Conservation (phyloP, 2,888 invertebrate genomes). For the Heliothis peltigera region DNA sequence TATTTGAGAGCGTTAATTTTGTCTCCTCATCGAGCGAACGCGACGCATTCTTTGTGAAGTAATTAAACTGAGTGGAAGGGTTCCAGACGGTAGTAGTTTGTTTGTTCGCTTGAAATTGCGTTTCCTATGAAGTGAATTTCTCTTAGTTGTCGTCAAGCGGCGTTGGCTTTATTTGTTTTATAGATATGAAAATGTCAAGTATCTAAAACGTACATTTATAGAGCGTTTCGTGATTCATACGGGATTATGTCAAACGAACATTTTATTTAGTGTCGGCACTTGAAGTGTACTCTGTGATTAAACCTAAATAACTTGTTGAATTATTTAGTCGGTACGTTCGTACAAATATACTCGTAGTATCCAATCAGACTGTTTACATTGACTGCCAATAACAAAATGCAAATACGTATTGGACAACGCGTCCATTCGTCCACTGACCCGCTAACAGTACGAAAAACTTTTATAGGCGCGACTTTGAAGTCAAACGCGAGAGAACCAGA, state of each 20-base stretch:
- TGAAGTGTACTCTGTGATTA: constrained; percentile 13
- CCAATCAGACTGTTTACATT: constrained; percentile 86
- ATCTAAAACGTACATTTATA: constrained; percentile 42
- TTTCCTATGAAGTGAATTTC: constrained; percentile 87
- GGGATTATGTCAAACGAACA: constrained; percentile 15
- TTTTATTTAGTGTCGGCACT: constrained; percentile 16
- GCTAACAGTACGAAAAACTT: constrained; percentile 57
- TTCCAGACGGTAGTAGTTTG: constrained; percentile 88
- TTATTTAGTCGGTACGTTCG: constrained; percentile 53
- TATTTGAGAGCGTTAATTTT: constrained; percentile 90
- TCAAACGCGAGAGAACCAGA: constrained; percentile 49
- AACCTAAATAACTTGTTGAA: constrained; percentile 25
- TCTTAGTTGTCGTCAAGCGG: constrained; percentile 76
- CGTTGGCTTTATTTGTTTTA: constrained; percentile 66
- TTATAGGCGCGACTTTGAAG: constrained; percentile 55
- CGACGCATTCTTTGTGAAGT: constrained; percentile 90
- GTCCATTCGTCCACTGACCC: constrained; percentile 61
- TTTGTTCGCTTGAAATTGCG: constrained; percentile 89
- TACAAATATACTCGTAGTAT: constrained; percentile 75
- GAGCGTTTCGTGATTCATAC: constrained; percentile 45
- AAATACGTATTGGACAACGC: constrained; percentile 81
- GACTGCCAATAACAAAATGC: constrained; percentile 86
- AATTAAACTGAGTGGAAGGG: constrained; percentile 90
- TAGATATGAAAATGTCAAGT: constrained; percentile 59
- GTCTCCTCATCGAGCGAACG: constrained; percentile 89